Evolutionary conservation across 2,797 vertebrate genomes (phyloP).

Genomic region (Coracias cyanogaster): DNA sequence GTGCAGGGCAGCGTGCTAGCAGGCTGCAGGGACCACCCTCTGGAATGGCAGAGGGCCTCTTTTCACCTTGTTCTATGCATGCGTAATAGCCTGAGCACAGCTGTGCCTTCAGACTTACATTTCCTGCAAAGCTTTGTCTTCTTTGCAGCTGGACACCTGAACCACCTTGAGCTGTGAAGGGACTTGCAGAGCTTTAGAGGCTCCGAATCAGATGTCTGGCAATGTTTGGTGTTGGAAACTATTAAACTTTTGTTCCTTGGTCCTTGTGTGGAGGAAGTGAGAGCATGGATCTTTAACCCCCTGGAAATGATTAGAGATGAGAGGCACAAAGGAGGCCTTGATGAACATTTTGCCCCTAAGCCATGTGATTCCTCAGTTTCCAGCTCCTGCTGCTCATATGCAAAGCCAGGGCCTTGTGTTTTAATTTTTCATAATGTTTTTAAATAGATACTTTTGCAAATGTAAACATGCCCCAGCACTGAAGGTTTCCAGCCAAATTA

Average conservation of each 20-base stretch:
- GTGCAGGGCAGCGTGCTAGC: neutral
- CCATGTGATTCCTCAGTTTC: slow-evolving; percentile 44
- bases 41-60: slow-evolving; percentile 14
- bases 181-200: neutral
- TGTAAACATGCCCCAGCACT: slow-evolving; percentile 54
- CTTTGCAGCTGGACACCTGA: slow-evolving; percentile 22
- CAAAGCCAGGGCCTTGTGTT: slow-evolving; percentile 19
- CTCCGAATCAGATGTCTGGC: neutral
- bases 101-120: neutral
- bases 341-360: slow-evolving; percentile 39
- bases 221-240: slow-evolving; percentile 1
- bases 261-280: slow-evolving; percentile 21
- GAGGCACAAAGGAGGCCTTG: slow-evolving; percentile 65
- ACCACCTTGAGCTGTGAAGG: neutral
- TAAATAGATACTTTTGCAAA: slow-evolving; percentile 71
- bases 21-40: neutral
- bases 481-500: slow-evolving; percentile 65
- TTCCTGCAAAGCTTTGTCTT: neutral
- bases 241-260: slow-evolving; percentile 8
- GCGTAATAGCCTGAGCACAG: neutral
- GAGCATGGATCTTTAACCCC: slow-evolving; percentile 44
- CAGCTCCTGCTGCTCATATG: neutral
- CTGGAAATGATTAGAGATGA: slow-evolving; percentile 47
- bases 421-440: slow-evolving; percentile 70
- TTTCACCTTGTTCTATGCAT: neutral